Conservation (phyloP, 2,113 vertebrate genomes). For the Pedetes capensis region DNA sequence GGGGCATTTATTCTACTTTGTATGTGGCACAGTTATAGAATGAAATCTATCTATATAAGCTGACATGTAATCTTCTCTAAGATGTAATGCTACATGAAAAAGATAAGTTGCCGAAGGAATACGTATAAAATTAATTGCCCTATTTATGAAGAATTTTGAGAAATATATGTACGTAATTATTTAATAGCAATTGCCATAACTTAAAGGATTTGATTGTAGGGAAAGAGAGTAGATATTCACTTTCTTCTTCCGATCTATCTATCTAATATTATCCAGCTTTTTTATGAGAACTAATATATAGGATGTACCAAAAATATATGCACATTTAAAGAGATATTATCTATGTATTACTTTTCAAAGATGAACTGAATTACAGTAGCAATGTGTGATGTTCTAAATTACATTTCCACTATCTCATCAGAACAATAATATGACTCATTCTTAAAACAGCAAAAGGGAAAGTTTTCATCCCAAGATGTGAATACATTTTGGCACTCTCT, state of each 20-base stretch:
- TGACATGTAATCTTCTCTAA: background rate
- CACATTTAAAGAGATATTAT: too few species aligned
- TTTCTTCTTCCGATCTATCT: background rate
- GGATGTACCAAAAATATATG: too few species aligned
- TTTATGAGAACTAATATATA: background rate
- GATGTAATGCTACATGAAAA: background rate
- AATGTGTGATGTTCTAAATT: too few species aligned
- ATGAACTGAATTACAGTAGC: too few species aligned
- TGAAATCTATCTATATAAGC: background rate
- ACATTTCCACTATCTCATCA: too few species aligned
- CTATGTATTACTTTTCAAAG: too few species aligned
- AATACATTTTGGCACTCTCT: too few species aligned
- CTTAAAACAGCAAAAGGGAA: too few species aligned
- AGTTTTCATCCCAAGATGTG: too few species aligned
- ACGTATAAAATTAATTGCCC: background rate
- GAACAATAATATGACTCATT: too few species aligned
- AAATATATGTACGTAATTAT: background rate
- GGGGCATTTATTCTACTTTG: background rate
- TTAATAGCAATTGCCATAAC: background rate
- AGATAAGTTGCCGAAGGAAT: background rate
- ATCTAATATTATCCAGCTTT: background rate
- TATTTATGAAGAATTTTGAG: background rate
- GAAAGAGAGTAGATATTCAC: background rate
- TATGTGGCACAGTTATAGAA: background rate
- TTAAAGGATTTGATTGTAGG: background rate